Evolutionary conservation across 2,797 vertebrate species (phyloP).

Genomic region (Alosa sapidissima): DNA sequence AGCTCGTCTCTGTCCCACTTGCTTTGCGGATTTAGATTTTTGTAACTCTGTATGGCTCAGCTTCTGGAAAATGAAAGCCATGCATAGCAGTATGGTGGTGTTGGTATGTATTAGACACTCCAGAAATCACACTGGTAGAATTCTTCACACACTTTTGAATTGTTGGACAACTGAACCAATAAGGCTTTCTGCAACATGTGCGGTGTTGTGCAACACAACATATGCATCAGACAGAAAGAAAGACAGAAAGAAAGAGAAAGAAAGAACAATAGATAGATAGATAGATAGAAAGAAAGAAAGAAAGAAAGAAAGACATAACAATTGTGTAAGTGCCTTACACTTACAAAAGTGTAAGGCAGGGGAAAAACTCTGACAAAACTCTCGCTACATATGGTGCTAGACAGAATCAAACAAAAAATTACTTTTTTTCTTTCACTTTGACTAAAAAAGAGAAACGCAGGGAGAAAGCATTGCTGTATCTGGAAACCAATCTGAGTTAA

Average conservation of each 20-base stretch:
- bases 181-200: not conserved
- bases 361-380: not conserved
- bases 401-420: conserved; percentile 36
- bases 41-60: not conserved
- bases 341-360: not conserved
- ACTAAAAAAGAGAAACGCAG: conserved; percentile 35
- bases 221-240: not conserved
- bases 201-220: not conserved
- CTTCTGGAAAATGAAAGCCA: not conserved
- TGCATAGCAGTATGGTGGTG: not conserved
- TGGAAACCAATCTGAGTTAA: conserved; percentile 70
- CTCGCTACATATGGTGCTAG: not conserved
- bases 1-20: not conserved
- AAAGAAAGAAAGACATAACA: conserved; percentile 5
- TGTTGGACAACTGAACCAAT: not conserved
- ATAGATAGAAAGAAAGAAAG: not conserved
- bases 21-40: not conserved
- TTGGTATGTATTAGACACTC: not conserved
- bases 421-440: conserved; percentile 50
- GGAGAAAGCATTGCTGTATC: conserved; percentile 49
- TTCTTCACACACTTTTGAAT: not conserved
- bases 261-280: not conserved
- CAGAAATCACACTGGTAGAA: not conserved
- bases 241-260: conserved; percentile 1
- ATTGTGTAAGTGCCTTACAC: too few species aligned